phyloP scores from a whole-genome alignment of 2,113 vertebrate species.

The Rissa tridactyla region DNA sequence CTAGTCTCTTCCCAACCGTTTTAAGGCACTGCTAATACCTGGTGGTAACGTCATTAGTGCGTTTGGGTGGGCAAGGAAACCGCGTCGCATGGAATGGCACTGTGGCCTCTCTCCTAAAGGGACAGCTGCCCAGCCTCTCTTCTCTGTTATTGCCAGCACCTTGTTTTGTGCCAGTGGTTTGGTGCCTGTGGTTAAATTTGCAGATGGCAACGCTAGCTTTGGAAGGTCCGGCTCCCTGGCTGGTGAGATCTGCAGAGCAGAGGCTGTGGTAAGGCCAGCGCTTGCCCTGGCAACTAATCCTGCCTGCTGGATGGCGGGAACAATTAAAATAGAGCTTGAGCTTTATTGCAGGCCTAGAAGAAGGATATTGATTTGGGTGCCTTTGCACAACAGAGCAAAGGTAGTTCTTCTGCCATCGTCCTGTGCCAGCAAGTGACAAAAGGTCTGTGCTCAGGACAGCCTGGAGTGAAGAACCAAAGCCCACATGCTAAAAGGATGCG shows the following conservation, averaged over 20 bases:
- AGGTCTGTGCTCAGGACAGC: background rate
- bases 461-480: background rate
- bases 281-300: background rate
- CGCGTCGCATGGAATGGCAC: background rate
- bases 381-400: background rate
- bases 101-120: background rate
- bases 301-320: background rate
- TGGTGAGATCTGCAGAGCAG: background rate
- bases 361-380: background rate
- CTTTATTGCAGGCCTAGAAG: background rate
- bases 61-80: background rate
- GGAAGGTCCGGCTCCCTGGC: background rate
- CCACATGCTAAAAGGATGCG: background rate
- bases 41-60: background rate
- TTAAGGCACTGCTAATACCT: background rate
- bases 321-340: background rate
- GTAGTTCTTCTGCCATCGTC: background rate
- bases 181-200: background rate
- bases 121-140: background rate
- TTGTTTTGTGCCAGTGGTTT: background rate
- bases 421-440: background rate
- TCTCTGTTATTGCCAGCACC: background rate
- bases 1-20: background rate
- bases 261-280: background rate
- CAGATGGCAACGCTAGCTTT: background rate